Evolutionary conservation across 2,888 invertebrate genomes (phyloP), one percentile per base, ranked within the genome.

Genomic region (Trissolcus japonicus): DNA sequence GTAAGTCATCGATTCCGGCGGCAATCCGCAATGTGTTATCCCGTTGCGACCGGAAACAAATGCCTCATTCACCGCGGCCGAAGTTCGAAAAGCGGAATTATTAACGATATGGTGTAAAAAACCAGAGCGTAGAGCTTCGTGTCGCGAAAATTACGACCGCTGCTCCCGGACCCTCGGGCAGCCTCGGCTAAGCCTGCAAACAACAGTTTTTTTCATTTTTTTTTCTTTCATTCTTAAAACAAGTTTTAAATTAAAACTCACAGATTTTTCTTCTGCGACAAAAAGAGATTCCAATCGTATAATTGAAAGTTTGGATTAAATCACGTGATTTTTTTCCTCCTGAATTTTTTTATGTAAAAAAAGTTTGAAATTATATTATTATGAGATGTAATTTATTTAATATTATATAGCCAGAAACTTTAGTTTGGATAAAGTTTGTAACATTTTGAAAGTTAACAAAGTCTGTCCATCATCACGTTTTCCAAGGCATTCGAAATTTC

Each of bases 161-260:
- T 82, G 54, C 80, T 81, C 25, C 86, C 86, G 50, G 85, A 85
- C 79, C 87, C 87, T 78, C 87, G 86, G 40, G 88, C 88, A 48
- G 87, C 88, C 68, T 88, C 87, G 61, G 88, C 87, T 66, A 87
- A 80, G 82, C 87, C 87, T 88, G 79, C 59, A 78, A 79, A 80
- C 59, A 75, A 78, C 78, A 74, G 69, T 74, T 74, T 74, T 74
- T 78, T 63, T 74, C 65, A 74, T 74, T 73, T 40, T 59, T 61
- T 17, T 17, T 72, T 77, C 55, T 48, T 56, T 46, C 19, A 59
- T 60, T 66, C 54, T 67, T 67, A 68, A 68, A 35, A 59, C 62
- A 4, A 66, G 67, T 67, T 76, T 76, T 72, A 76, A 76, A 76
- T 76, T 76, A 76, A 76, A 72, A 25, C 25, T 76, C 71, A 76